Evolutionary conservation across 2,113 vertebrate genomes (phyloP), one percentile per base, ranked within the genome.

Genomic region (Sturnus vulgaris): DNA sequence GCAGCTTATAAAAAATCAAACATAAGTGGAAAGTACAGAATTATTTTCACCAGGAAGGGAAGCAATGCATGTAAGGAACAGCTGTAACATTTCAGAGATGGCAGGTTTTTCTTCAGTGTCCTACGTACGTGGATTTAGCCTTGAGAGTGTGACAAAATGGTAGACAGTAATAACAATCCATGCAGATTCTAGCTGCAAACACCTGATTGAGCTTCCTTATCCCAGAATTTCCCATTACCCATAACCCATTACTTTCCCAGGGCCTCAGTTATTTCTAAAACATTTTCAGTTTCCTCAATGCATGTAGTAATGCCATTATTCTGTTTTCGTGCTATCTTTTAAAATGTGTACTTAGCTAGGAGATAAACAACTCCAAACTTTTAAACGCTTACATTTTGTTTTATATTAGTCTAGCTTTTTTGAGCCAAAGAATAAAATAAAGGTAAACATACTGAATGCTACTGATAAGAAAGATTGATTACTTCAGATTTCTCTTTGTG

Each of bases 401-500:
- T 93, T 73, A 42, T 94, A 96, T 97, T 97, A 97, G 95, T 90
- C 91, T 93, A 95, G 80, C 52, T 96, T 90, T 93, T 84, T 91
- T 88, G 79, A 97, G 72, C 60, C 80, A 97, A 93, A 96, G 93
- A 90, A 95, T 83, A 96, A 97, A 96, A 77, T 78, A 88, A 91
- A 95, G 92, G 96, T 92, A 97, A 96, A 97, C 95, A 93, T 88
- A 86, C 95, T 96, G 97, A 97, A 96, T 88, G 86, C 69, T 97
- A 97, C 75, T 97, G 98, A 98, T 98, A 98, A 97, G 97, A 96
- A 96, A 97, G 97, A 98, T 94, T 95, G 97, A 97, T 98, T 96
- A 96, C 95, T 98, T 97, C 97, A 97, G 96, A 97, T 97, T 96
- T 96, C 94, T 96, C 97, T 98, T 98, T 97, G 97, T 97, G 96